These are phyloP conservation scores for Athalia rosae DNA, from an alignment of 2,888 invertebrate species.

Conservation along the genomic window DNA sequence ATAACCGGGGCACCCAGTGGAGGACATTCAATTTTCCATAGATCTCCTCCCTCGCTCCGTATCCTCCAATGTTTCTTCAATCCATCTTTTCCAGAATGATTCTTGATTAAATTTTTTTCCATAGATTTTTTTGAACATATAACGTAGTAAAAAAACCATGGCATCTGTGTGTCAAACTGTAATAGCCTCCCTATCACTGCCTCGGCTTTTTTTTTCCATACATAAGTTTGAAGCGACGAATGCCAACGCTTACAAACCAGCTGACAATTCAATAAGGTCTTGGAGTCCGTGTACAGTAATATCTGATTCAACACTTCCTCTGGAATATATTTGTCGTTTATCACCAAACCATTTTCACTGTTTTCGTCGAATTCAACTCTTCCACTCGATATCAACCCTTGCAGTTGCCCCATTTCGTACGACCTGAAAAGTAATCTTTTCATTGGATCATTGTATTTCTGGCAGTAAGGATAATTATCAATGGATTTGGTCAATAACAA, in stretches of 20 bases:
- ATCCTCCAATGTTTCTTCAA: slow-evolving; percentile 72
- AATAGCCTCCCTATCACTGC: slow-evolving; percentile 56
- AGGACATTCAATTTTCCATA: slow-evolving; percentile 74
- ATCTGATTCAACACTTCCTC: slow-evolving; percentile 75
- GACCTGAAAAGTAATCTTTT: neutral
- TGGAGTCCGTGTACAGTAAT: slow-evolving; percentile 70
- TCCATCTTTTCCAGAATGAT: slow-evolving; percentile 74
- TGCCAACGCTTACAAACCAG: slow-evolving; percentile 76
- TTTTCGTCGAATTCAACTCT: slow-evolving; percentile 53
- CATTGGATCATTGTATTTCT: no score
- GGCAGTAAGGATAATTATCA: no score
- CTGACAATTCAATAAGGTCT: slow-evolving; percentile 71
- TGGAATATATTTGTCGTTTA: slow-evolving; percentile 71
- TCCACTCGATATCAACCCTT: slow-evolving; percentile 38
- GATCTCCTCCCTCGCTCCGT: slow-evolving; percentile 70
- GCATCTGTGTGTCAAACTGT: slow-evolving; percentile 62
- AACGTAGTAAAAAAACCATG: slow-evolving; percentile 73
- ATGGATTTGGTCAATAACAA: no score
- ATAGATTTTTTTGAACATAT: slow-evolving; percentile 72
- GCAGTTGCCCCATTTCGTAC: slow-evolving; percentile 51
- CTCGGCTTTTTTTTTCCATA: slow-evolving; percentile 72
- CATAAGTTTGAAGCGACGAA: slow-evolving; percentile 70
- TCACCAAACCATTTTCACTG: slow-evolving; percentile 68
- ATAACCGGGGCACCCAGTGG: slow-evolving; percentile 73
- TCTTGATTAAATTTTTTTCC: slow-evolving; percentile 74